These are phyloP conservation scores for Salarias fasciatus DNA, from an alignment of 2,797 vertebrate species.

Conservation along the genomic window DNA sequence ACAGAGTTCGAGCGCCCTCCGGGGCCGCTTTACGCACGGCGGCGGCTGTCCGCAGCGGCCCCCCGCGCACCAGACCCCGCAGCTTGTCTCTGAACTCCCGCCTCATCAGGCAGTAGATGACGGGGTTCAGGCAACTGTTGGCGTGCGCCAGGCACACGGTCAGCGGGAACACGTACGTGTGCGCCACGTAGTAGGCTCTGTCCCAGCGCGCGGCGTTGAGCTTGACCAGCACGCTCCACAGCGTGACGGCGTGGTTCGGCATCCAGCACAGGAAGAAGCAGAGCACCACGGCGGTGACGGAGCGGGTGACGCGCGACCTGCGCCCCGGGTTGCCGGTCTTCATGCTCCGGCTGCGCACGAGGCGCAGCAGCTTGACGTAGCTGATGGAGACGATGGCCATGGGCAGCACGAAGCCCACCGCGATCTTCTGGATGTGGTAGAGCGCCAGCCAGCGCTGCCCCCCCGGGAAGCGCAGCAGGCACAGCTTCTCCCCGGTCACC, in stretches of 20 bases:
- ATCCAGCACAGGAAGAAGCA: slow-evolving; percentile 84
- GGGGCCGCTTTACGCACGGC: background rate
- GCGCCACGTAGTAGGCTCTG: slow-evolving; percentile 79
- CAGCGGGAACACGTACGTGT: slow-evolving; percentile 83
- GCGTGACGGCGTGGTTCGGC: slow-evolving; percentile 81
- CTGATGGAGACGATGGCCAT: slow-evolving; percentile 80
- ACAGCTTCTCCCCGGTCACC: slow-evolving; percentile 82
- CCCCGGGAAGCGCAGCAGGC: slow-evolving; percentile 79
- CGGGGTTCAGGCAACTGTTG: slow-evolving; percentile 85
- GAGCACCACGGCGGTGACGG: slow-evolving; percentile 79
- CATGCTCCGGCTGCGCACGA: slow-evolving; percentile 76
- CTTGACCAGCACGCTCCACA: slow-evolving; percentile 86
- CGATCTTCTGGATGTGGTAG: slow-evolving; percentile 86
- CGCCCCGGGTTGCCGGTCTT: slow-evolving; percentile 70
- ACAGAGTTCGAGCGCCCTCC: background rate
- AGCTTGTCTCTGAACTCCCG: slow-evolving; percentile 81
- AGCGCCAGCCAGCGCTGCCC: slow-evolving; percentile 82
- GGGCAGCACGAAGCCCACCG: slow-evolving; percentile 81
- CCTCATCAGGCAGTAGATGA: slow-evolving; percentile 84
- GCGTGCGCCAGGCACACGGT: slow-evolving; percentile 84
- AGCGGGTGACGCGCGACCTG: slow-evolving; percentile 78
- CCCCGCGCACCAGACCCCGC: slow-evolving; percentile 49
- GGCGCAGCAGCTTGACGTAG: slow-evolving; percentile 79
- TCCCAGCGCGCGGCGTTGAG: slow-evolving; percentile 80
- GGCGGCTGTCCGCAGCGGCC: no score